A percentile compares a stretch with the other conserved stretches of the same genome.
Conservation (phyloP, 2,113 vertebrate species). For the Phrynocephalus versicolor region DNA sequence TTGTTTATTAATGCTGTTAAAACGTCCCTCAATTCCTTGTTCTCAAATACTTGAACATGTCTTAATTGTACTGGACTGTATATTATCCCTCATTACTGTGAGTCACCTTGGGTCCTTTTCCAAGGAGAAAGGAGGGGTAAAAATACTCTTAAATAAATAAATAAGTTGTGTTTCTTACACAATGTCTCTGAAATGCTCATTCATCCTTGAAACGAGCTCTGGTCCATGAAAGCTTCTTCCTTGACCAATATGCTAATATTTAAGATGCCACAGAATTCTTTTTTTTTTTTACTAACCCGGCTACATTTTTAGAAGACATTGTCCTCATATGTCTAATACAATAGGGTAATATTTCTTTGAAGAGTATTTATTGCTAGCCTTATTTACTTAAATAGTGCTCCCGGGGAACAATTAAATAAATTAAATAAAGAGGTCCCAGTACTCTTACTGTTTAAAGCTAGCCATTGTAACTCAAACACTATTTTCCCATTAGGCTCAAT, state of each 20-base stretch:
- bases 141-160: too few species aligned
- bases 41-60: too few species aligned
- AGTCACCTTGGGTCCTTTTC: too few species aligned
- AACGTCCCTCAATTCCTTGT: too few species aligned
- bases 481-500: too few species aligned
- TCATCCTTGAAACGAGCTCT: not conserved
- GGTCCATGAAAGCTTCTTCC: not conserved
- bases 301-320: not conserved
- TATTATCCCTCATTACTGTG: too few species aligned
- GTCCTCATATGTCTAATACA: fast-evolving
- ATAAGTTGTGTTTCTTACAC: not conserved
- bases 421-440: not conserved
- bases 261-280: not conserved
- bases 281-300: not conserved
- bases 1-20: too few species aligned
- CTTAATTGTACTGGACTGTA: too few species aligned
- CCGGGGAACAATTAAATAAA: slow-evolving; percentile 16
- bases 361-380: slow-evolving; percentile 21
- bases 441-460: not conserved
- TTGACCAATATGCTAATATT: not conserved
- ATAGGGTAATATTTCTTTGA: slow-evolving; percentile 14
- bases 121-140: too few species aligned
- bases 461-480: too few species aligned
- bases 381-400: slow-evolving; percentile 13
- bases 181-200: slow-evolving; percentile 31